Percentiles rank a stretch among this genome's conserved stretches.
phyloP scores from a whole-genome alignment of 2,797 vertebrate species.

The Pseudopleuronectes americanus region DNA sequence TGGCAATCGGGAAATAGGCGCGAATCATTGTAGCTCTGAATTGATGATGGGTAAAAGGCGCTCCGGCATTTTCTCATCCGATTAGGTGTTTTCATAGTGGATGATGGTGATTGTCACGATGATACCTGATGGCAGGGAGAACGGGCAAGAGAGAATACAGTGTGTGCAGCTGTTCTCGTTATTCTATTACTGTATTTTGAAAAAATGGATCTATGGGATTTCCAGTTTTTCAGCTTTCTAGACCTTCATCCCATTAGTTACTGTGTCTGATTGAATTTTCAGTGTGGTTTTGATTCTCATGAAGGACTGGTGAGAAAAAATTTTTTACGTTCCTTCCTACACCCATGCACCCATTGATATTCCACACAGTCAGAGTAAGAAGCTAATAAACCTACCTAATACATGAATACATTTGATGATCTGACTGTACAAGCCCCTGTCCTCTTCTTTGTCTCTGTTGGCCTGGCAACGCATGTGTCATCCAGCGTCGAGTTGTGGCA shows the following conservation, averaged over 20 bases:
- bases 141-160: conserved; percentile 9
- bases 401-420: conserved; percentile 57
- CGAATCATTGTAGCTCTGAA: conserved; percentile 62
- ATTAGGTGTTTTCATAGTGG: conserved; percentile 54
- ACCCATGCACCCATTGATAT: neutral
- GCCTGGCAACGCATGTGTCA: conserved; percentile 26
- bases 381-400: conserved; percentile 59
- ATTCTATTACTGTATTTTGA: neutral
- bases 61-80: conserved; percentile 28
- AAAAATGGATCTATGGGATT: neutral
- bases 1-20: conserved; percentile 68
- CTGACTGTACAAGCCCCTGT: conserved; percentile 32
- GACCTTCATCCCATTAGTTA: too few relatives aligned
- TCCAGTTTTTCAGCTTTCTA: neutral
- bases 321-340: conserved; percentile 5
- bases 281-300: neutral
- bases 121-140: conserved; percentile 49
- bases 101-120: conserved; percentile 45
- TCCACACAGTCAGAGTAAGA: conserved; percentile 15
- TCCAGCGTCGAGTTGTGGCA: conserved; percentile 17
- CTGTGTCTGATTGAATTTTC: neutral
- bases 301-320: neutral
- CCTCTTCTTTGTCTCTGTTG: conserved; percentile 29
- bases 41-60: conserved; percentile 68
- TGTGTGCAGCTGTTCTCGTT: neutral